Percentiles rank a stretch among this genome's conserved stretches.
phyloP scores from a whole-genome alignment of 2,888 invertebrate species.

The Melitaea athalia region DNA sequence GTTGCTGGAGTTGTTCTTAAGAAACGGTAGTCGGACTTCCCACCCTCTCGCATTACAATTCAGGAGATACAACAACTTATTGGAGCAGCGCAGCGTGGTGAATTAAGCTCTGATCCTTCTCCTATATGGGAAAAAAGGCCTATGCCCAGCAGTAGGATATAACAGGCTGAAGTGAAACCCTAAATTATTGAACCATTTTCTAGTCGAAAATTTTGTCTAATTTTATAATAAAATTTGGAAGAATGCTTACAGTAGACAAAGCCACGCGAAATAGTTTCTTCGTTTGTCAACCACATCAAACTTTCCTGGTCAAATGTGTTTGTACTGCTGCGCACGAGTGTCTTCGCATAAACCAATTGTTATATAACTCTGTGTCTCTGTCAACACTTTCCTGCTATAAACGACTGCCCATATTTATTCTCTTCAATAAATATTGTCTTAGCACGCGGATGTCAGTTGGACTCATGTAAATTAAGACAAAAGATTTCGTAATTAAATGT shows the following conservation, averaged over 20 bases:
- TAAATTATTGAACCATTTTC: no score
- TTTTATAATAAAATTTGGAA: background rate
- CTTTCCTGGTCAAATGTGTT: slow-evolving; percentile 31
- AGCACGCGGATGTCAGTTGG: background rate
- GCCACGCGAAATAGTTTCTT: background rate
- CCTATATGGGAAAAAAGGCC: no score
- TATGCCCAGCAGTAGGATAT: no score
- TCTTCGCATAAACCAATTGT: slow-evolving; percentile 22
- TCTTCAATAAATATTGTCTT: slow-evolving; percentile 7
- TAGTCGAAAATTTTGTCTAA: no score
- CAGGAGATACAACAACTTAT: no score
- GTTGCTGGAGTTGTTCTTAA: no score
- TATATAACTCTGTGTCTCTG: slow-evolving; percentile 22
- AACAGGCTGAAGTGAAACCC: no score
- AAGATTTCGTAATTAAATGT: no score
- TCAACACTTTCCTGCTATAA: slow-evolving; percentile 17
- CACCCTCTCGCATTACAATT: no score
- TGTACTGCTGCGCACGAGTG: slow-evolving; percentile 15
- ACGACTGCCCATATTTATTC: background rate
- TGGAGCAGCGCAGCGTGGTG: no score
- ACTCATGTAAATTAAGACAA: background rate
- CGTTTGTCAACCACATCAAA: slow-evolving; percentile 10
- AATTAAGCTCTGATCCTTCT: no score
- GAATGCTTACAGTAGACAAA: background rate
- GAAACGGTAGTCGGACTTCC: no score